Evolutionary conservation across 2,888 invertebrate genomes (phyloP).

Genomic region (Falcaria lacertinaria): DNA sequence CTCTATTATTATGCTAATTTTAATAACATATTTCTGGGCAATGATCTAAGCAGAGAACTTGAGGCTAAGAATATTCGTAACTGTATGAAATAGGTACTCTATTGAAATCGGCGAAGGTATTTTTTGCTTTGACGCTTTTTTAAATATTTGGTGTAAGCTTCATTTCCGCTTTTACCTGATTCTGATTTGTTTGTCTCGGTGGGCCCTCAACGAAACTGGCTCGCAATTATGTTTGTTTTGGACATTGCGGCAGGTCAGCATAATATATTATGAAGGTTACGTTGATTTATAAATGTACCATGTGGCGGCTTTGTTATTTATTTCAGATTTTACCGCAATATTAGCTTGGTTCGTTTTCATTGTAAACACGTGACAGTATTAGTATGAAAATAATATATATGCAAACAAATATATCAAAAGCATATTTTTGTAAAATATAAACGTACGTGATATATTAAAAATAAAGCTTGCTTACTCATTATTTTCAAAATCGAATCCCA

Average conservation of each 20-base stretch:
- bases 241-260: conserved; percentile 12
- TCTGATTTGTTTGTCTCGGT: conserved; percentile 8
- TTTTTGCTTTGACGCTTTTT: conserved; percentile 13
- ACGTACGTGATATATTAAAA: too few species aligned
- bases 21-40: too few species aligned
- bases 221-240: conserved; percentile 7
- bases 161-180: conserved; percentile 14
- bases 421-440: too few species aligned
- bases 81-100: too few species aligned
- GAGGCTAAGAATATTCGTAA: conserved; percentile 7
- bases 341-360: too few species aligned
- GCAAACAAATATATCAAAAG: too few species aligned
- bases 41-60: too few species aligned
- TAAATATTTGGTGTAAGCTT: conserved; percentile 19
- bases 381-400: too few species aligned
- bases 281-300: conserved; percentile 26
- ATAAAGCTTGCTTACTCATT: background rate
- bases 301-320: conserved; percentile 31
- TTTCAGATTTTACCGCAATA: conserved; percentile 6
- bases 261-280: conserved; percentile 20
- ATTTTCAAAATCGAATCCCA: background rate
- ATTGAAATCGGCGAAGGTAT: too few species aligned
- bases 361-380: too few species aligned
- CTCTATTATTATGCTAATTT: conserved; percentile 36
- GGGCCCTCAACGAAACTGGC: conserved; percentile 11